Evolutionary conservation across 2,888 invertebrate genomes (phyloP).

Genomic region (Nasonia oneida): DNA sequence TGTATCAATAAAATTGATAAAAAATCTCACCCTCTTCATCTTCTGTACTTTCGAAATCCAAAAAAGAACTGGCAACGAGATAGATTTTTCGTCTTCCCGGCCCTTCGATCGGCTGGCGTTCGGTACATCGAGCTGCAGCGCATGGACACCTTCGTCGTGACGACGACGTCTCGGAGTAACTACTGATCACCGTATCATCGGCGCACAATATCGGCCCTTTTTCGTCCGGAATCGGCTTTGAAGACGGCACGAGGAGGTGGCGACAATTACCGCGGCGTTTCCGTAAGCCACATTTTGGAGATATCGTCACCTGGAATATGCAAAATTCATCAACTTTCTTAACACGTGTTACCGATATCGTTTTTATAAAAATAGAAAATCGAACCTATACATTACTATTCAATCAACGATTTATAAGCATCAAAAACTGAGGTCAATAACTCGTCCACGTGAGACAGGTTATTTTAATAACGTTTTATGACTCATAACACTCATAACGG

Average conservation of each 20-base stretch:
- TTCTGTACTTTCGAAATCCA: slow-evolving; percentile 32
- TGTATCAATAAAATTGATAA: not conserved
- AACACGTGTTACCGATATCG: not conserved
- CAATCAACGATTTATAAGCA: not conserved
- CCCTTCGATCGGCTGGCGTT: not conserved
- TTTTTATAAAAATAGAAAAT: not conserved
- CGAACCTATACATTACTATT: not conserved
- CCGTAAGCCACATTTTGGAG: not conserved
- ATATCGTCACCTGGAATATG: not conserved
- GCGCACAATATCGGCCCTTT: not conserved
- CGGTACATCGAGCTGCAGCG: not conserved
- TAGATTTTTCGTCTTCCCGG: slow-evolving; percentile 22
- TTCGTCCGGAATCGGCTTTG: not conserved
- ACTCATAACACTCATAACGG: not conserved
- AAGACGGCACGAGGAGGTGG: not conserved
- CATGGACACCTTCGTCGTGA: slow-evolving; percentile 19
- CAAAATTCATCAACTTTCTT: not conserved
- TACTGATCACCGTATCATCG: not conserved
- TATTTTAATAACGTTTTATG: slow-evolving; percentile 19
- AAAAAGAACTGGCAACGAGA: slow-evolving; percentile 47
- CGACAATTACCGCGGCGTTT: not conserved
- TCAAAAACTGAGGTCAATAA: not conserved
- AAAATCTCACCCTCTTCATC: not conserved
- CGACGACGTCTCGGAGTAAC: not conserved
- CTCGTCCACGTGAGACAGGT: not conserved